phyloP scores from a whole-genome alignment of 2,888 invertebrate species.

The Nebria salina region DNA sequence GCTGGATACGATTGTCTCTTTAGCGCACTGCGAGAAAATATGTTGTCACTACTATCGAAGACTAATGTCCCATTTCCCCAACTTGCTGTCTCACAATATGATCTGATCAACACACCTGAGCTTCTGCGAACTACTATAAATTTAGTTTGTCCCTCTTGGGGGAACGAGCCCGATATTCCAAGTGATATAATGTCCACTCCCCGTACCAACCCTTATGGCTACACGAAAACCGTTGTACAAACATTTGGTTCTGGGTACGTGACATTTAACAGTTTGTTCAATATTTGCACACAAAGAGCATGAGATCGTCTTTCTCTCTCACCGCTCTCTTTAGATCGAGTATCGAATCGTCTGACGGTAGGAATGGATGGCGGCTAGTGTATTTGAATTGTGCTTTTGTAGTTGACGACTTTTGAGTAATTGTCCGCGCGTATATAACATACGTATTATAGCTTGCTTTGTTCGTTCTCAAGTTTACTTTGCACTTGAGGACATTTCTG shows the following conservation, averaged over 20 bases:
- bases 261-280: slow-evolving; percentile 20
- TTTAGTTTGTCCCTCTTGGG: neutral
- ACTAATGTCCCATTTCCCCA: neutral
- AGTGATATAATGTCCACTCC: neutral
- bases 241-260: slow-evolving; percentile 5
- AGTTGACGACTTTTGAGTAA: slow-evolving; percentile 2
- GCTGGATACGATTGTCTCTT: too few species aligned
- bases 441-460: neutral
- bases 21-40: neutral
- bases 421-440: neutral
- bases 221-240: neutral
- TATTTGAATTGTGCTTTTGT: slow-evolving; percentile 20
- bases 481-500: neutral
- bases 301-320: neutral
- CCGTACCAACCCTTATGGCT: neutral
- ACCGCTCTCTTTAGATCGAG: neutral
- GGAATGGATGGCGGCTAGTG: neutral
- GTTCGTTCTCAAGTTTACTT: neutral
- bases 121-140: slow-evolving; percentile 1
- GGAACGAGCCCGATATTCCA: neutral
- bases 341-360: neutral
- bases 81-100: neutral
- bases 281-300: slow-evolving; percentile 13
- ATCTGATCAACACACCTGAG: neutral
- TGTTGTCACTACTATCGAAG: neutral